phyloP scores from a whole-genome alignment of 2,113 vertebrate genomes.

The Dasyprocta punctata region DNA sequence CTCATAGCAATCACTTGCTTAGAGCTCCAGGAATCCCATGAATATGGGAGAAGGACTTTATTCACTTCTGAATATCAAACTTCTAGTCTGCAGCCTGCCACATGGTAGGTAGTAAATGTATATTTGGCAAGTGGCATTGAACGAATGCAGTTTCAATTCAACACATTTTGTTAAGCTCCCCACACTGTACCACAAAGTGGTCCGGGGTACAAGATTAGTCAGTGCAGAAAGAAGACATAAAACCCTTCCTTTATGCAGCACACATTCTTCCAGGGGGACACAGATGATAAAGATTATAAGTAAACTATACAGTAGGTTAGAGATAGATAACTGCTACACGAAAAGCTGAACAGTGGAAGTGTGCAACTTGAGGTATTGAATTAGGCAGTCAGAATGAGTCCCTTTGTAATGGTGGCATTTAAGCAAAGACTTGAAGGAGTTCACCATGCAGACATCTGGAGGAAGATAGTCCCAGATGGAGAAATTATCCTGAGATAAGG shows the following conservation, averaged over 20 bases:
- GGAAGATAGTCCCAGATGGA: not conserved
- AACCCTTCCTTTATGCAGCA: not conserved
- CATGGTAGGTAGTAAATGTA: not conserved
- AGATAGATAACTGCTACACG: not conserved
- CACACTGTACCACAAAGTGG: not conserved
- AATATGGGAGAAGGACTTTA: not conserved
- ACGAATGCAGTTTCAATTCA: not conserved
- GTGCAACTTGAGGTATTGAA: not conserved
- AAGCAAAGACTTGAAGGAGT: not conserved
- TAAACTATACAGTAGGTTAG: not conserved
- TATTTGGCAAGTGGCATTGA: not conserved
- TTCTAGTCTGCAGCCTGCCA: not conserved
- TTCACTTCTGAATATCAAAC: not conserved
- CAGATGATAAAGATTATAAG: not conserved
- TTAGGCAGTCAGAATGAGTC: not conserved
- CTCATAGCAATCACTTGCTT: not conserved
- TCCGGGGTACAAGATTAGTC: not conserved
- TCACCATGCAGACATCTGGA: not conserved
- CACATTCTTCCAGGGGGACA: not conserved
- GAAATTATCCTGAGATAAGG: not conserved
- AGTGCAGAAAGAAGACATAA: not conserved
- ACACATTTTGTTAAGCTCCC: not conserved
- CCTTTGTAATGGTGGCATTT: not conserved
- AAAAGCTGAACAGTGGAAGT: not conserved
- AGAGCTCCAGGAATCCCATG: not conserved